Conservation (phyloP, 2,888 invertebrate genomes). For the Glyphotaelius pellucidus region DNA sequence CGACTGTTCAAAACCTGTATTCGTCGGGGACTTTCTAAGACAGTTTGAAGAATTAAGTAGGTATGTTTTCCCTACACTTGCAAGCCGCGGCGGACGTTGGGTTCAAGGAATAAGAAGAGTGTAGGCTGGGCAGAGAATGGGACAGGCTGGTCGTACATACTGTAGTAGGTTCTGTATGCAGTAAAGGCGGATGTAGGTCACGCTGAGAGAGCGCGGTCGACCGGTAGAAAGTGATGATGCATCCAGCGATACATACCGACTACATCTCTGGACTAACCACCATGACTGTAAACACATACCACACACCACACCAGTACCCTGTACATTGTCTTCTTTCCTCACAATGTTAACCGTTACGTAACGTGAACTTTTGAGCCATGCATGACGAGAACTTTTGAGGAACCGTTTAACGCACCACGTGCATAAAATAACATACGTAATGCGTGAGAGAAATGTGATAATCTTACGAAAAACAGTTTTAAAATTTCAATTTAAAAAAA, state of each 20-base stretch:
- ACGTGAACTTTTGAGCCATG: background rate
- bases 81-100: background rate
- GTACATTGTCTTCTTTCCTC: background rate
- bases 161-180: background rate
- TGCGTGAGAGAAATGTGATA: background rate
- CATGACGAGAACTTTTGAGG: background rate
- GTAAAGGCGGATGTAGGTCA: slow-evolving; percentile 16
- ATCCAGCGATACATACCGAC: slow-evolving; percentile 16
- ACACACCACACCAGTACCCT: background rate
- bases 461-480: background rate
- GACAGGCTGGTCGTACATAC: background rate
- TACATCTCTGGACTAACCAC: slow-evolving; percentile 31
- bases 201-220: slow-evolving; percentile 20
- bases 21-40: slow-evolving; percentile 29
- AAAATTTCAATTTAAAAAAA: background rate
- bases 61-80: background rate
- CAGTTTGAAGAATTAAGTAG: background rate
- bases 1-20: slow-evolving; percentile 30
- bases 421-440: background rate
- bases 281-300: background rate
- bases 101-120: background rate
- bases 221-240: slow-evolving; percentile 46
- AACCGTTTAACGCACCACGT: background rate
- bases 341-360: background rate
- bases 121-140: background rate